Base-by-base conservation (phyloP, 2,888 invertebrate species). In the Drosophila paranaensis region DNA sequence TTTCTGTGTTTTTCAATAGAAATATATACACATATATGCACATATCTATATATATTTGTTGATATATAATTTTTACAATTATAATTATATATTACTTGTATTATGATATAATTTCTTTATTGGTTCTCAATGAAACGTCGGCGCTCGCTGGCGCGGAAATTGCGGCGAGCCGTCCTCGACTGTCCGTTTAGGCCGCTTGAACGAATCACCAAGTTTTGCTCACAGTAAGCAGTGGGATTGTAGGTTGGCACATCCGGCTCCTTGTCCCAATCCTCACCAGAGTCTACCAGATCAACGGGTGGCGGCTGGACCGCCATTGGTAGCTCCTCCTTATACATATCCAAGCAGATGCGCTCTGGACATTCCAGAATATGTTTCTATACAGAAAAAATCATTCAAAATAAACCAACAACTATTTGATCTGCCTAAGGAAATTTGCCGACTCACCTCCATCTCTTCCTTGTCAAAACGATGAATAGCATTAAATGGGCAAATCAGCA, bases 211-310 rank as follows among this genome's bases (percentile, higher is more conserved):
- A 60, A 13, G 16, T 78, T 78, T 4, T 74, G n/a, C n/a, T 70
- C 45, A 9, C 82, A 81, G 30, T 79, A 53, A 0, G 9, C 13
- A 0, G 0, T 6, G 0, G 82, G 82, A 40, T 78, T 11, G 9
- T 78, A 78, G 1, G 55, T 61, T 13, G 63, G 50, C 0, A 48
- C 70, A 35, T 81, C 70, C 0, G 82, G 78, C 1, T 70, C 74
- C 0, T 56, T 35, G 37, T 81, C 78, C 78, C 78, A 78, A 20
- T 78, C 48, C 0, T 78, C 78, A 1, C 69, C 60, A 27, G 78
- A 73, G 0, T 68, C 46, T 5, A 43, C 30, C 16, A 13, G 10
- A 6, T 37, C 11, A 11, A 6, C 14, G 2, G 20, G 2, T 6
- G n/a, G 9, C n/a, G 14, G 1, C n/a, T 20, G 16, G 2, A 0